Base-by-base conservation (phyloP, 1,140 invertebrate genomes). In the Cydia splendana region DNA sequence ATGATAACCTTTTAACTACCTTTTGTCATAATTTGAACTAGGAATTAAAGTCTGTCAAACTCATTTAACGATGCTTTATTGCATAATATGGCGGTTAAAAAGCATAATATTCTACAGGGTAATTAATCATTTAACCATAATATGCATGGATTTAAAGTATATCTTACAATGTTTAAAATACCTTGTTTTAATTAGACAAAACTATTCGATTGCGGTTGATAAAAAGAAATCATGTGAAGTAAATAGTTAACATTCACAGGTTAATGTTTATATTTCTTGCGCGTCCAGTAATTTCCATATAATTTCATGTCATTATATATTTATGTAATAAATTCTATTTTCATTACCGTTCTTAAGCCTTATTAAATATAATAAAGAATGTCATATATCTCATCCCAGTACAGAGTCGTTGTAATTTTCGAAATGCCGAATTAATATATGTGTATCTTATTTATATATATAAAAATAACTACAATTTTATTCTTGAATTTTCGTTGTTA, bases 371-470 rank as follows among this genome's bases (percentile, higher is more conserved):
- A 34, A 69, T 69, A 71, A 71, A 20, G 67, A 71, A 38, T 18
- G 67, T 71, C 18, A 38, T 71, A 71, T 71, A 42, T 71, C 13
- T 71, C 34, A 62, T 71, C 67, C 67, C 67, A 71, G 67, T 71
- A 71, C 30, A 69, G 65, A 38, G 15, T 71, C 67, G 67, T 71
- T 71, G 67, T 71, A 71, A 45, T 42, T 45, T 71, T 71, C 7
- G 15, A 71, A 71, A 71, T 20, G 67, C n/a, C 67, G 30, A 71
- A 71, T 38, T 45, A 71, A 20, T 42, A 38, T 62, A 62, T 24
- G n/a, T 62, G 57, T 12, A 24, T 69, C 65, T 69, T 69, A 69
- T 69, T 69, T 69, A 69, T 71, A 71, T 71, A 71, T 71, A 71
- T 71, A 71, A 71, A 71, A 71, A 71, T 71, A 71, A 38, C 5